A percentile compares a stretch with the other conserved stretches of the same genome.
Conservation (phyloP, 2,113 vertebrate species). For the Platichthys flesus region DNA sequence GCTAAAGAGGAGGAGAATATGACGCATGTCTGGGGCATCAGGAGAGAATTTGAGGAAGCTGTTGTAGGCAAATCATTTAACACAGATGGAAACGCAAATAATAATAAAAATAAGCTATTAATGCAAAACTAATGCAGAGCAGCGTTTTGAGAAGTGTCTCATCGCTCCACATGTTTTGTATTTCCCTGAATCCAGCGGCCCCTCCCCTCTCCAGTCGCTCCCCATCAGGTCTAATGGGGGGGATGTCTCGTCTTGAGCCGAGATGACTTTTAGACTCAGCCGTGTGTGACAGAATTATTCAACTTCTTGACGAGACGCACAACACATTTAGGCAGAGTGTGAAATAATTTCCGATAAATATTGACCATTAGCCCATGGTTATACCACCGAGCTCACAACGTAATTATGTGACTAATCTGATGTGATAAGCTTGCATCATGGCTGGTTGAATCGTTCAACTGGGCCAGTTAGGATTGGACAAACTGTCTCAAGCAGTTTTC, state of each 20-base stretch:
- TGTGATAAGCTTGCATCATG: constrained; percentile 50
- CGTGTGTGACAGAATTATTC: constrained; percentile 59
- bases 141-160: constrained; percentile 38
- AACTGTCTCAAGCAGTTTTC: constrained; percentile 31
- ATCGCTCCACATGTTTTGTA: constrained; percentile 41
- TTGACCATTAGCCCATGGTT: constrained; percentile 26
- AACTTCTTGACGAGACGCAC: constrained; percentile 38
- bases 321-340: constrained; percentile 49
- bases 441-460: constrained; percentile 17
- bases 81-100: constrained; percentile 68
- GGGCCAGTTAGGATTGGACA: constrained; percentile 29
- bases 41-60: constrained; percentile 49
- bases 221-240: constrained; percentile 42
- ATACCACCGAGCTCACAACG: constrained; percentile 31
- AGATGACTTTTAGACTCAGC: constrained; percentile 63
- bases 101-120: constrained; percentile 36
- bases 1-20: constrained; percentile 36
- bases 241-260: constrained; percentile 50
- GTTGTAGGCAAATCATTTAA: constrained; percentile 51
- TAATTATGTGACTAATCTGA: constrained; percentile 54
- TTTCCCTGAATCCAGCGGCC: constrained; percentile 29
- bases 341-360: constrained; percentile 41
- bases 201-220: constrained; percentile 34
- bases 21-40: constrained; percentile 36
- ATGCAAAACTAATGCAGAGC: constrained; percentile 55